These are phyloP conservation scores for Gobionotothen gibberifrons DNA, from an alignment of 2,797 vertebrate genomes.

Conservation along the genomic window DNA sequence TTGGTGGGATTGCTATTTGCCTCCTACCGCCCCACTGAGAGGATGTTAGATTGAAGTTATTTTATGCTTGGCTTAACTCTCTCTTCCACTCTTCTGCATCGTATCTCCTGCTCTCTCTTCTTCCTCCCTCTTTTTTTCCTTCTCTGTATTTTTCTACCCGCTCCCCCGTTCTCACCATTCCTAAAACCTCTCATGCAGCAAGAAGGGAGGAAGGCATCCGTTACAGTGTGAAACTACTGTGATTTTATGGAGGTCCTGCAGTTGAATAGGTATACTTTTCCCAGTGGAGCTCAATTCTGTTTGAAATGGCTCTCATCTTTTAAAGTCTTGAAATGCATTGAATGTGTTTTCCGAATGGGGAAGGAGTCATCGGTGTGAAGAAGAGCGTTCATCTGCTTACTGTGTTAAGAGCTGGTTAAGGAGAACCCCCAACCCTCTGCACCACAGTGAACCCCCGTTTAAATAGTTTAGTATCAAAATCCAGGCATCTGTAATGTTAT, in stretches of 20 bases:
- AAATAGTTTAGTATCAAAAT: constrained; percentile 4
- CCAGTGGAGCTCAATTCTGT: constrained; percentile 59
- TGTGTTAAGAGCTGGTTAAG: constrained; percentile 28
- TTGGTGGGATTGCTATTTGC: constrained; percentile 83
- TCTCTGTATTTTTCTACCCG: constrained; percentile 30
- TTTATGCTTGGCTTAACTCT: constrained; percentile 86
- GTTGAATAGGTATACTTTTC: constrained; percentile 73
- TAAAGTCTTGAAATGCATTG: constrained; percentile 37
- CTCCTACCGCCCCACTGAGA: constrained; percentile 80
- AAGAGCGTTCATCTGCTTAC: constrained; percentile 31
- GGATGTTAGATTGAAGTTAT: constrained; percentile 85
- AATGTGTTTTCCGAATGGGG: constrained; percentile 43
- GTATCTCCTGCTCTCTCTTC: constrained; percentile 77
- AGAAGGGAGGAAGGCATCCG: constrained; percentile 75
- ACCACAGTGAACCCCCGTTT: constrained; percentile 15
- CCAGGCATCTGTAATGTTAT: background rate
- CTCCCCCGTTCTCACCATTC: constrained; percentile 68
- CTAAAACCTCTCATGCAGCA: constrained; percentile 83
- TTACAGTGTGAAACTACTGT: constrained; percentile 73
- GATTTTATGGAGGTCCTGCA: constrained; percentile 69
- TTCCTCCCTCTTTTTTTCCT: constrained; percentile 64
- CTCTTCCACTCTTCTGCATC: constrained; percentile 86
- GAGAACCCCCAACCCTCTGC: constrained; percentile 1
- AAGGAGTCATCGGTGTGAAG: constrained; percentile 21
- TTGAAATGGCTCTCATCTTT: constrained; percentile 56